phyloP scores from a whole-genome alignment of 2,113 vertebrate genomes.

The Malurus cyaneus region DNA sequence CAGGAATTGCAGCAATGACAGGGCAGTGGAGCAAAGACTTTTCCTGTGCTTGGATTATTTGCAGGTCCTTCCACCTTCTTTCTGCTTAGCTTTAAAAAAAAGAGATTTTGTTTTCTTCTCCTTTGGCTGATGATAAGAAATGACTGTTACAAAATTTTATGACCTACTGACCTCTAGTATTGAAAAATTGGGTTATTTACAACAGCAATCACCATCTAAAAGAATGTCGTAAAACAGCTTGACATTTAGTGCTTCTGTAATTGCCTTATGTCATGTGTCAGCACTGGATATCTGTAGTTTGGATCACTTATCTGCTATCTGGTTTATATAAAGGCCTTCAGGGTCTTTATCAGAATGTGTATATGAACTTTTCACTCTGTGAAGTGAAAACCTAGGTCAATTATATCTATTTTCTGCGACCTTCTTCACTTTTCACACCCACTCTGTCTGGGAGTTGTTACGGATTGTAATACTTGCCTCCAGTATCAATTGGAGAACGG shows the following conservation, averaged over 20 bases:
- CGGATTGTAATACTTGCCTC: constrained; percentile 57
- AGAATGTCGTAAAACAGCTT: not conserved
- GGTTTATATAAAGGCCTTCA: constrained; percentile 18
- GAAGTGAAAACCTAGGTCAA: constrained; percentile 49
- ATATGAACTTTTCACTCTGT: constrained; percentile 76
- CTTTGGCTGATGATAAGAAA: not conserved
- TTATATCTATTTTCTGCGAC: constrained; percentile 67
- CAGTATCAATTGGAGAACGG: constrained; percentile 19
- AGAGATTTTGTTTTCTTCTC: not conserved
- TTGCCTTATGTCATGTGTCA: constrained; percentile 40
- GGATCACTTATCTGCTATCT: constrained; percentile 53
- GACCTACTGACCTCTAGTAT: not conserved
- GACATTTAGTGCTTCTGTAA: constrained; percentile 50
- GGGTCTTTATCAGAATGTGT: constrained; percentile 42
- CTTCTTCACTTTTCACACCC: constrained; percentile 62
- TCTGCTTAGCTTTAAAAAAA: constrained; percentile 4
- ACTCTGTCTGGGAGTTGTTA: constrained; percentile 13
- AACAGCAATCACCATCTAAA: constrained; percentile 24
- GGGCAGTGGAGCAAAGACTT: not conserved
- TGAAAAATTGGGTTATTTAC: constrained; percentile 46
- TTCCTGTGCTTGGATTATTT: not conserved
- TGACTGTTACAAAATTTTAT: not conserved
- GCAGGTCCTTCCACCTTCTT: not conserved
- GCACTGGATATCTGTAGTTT: constrained; percentile 33
- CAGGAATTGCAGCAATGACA: not conserved